Evolutionary conservation across 2,888 invertebrate species (phyloP).

Genomic region (Drosophila conformis): DNA sequence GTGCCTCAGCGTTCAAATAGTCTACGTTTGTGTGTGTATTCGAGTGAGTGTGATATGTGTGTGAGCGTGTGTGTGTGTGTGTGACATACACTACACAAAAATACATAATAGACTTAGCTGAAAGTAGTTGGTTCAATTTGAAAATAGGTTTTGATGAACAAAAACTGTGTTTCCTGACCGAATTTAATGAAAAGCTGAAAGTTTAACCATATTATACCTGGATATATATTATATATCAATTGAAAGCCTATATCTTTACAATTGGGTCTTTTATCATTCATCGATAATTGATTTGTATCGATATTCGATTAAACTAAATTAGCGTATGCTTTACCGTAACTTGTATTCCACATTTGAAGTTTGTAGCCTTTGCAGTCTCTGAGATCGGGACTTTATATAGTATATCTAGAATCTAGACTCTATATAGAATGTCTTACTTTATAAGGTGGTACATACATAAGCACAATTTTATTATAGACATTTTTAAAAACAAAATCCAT

Average conservation of each 20-base stretch:
- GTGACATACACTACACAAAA: conserved; percentile 4
- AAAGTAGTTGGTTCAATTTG: not conserved
- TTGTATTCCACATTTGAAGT: not conserved
- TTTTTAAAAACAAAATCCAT: not conserved
- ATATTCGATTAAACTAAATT: not conserved
- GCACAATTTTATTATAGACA: not conserved
- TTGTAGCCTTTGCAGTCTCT: not conserved
- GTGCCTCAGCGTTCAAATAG: conserved; percentile 70
- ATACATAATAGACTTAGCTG: not conserved
- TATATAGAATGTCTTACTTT: not conserved
- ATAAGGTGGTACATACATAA: not conserved
- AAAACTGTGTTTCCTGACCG: not conserved
- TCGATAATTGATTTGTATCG: not conserved
- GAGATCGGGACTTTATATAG: not conserved
- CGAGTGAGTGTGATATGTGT: conserved; percentile 3
- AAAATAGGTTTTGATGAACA: not conserved
- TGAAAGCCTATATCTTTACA: not conserved
- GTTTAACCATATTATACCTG: not conserved
- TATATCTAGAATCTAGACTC: not conserved
- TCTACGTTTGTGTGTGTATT: conserved; percentile 43
- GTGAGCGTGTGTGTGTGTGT: conserved; percentile 4
- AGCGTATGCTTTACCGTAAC: not conserved
- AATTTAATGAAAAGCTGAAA: not conserved
- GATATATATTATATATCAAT: not conserved
- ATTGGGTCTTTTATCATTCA: not conserved